Evolutionary conservation across 2,888 invertebrate species (phyloP).

Genomic region (Clitarchus hookeri): DNA sequence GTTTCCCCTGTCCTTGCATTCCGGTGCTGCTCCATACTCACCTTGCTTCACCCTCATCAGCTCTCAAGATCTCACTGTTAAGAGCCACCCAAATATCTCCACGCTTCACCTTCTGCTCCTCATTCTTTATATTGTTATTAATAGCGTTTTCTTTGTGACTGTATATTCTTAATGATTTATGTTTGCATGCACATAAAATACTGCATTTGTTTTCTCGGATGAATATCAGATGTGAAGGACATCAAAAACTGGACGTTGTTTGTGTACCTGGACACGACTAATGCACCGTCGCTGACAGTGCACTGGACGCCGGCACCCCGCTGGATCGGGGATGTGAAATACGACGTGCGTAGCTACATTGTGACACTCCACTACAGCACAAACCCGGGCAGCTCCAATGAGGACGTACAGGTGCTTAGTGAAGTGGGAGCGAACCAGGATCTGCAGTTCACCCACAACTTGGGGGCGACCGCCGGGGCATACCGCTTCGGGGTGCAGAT

Average conservation of each 20-base stretch:
- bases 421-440: neutral
- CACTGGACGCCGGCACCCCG: conserved; percentile 15
- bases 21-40: too few relatives aligned
- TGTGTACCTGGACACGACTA: conserved; percentile 19
- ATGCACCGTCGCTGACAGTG: neutral
- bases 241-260: conserved; percentile 20
- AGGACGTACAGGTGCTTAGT: neutral
- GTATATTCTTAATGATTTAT: too few relatives aligned
- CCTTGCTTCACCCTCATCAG: too few relatives aligned
- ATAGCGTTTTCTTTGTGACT: too few relatives aligned
- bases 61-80: too few relatives aligned
- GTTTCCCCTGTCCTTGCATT: too few relatives aligned
- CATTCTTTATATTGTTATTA: too few relatives aligned
- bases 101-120: too few relatives aligned
- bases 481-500: conserved; percentile 23
- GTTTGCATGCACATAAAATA: too few relatives aligned
- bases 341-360: neutral
- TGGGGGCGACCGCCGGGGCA: neutral
- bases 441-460: neutral
- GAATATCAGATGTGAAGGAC: neutral
- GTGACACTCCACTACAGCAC: neutral
- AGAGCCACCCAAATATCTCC: too few relatives aligned
- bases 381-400: neutral
- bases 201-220: too few relatives aligned
- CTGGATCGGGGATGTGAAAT: neutral